Evolutionary conservation across 2,888 invertebrate species (phyloP).

Genomic region (Spodoptera exigua): DNA sequence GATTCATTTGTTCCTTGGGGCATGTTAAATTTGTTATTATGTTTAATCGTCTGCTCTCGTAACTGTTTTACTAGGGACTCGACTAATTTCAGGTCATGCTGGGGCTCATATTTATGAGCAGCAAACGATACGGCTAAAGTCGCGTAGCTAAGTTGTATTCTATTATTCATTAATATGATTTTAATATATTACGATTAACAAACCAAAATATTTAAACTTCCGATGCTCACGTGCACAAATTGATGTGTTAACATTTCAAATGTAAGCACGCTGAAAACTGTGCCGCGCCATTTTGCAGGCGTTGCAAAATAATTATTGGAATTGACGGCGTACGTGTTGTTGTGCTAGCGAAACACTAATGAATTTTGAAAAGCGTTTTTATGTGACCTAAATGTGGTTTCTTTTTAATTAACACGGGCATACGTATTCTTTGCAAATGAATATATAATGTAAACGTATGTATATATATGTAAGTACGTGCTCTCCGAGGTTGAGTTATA

Average conservation of each 20-base stretch:
- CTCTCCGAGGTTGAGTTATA: not conserved
- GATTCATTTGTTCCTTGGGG: too few relatives aligned
- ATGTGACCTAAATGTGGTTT: constrained; percentile 4
- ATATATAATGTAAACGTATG: constrained; percentile 4
- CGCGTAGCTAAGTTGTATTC: too few relatives aligned
- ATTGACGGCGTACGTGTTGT: constrained; percentile 6
- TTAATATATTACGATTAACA: not conserved
- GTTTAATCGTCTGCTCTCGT: too few relatives aligned
- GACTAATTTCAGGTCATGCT: too few relatives aligned
- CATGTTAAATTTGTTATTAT: too few relatives aligned
- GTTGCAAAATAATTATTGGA: constrained; percentile 21
- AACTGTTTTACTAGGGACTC: too few relatives aligned
- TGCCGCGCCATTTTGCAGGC: not conserved
- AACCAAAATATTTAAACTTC: not conserved
- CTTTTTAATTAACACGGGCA: constrained; percentile 3
- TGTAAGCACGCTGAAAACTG: constrained; percentile 6
- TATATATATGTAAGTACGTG: constrained; percentile 4
- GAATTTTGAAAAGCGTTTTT: constrained; percentile 19
- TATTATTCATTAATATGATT: not conserved
- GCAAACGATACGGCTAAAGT: too few relatives aligned
- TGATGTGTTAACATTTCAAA: constrained; percentile 6
- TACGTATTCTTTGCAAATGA: constrained; percentile 5
- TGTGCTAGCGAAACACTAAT: constrained; percentile 14
- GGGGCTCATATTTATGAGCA: too few relatives aligned
- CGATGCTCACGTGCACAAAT: constrained; percentile 5